These are phyloP conservation scores for Selene dorsalis DNA, from an alignment of 2,797 vertebrate genomes.

Conservation along the genomic window DNA sequence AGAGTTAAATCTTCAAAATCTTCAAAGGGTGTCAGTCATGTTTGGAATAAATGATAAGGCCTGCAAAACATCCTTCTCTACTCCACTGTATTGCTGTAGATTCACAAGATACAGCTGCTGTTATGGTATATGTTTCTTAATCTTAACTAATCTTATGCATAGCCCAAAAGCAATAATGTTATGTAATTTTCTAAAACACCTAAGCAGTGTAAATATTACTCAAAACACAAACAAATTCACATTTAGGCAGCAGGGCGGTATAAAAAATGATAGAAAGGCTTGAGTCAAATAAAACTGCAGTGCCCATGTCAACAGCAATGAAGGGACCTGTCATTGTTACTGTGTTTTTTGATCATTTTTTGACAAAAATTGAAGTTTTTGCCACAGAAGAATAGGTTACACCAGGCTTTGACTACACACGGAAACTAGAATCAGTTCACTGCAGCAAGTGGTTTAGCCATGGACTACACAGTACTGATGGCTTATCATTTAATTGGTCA, in stretches of 20 bases:
- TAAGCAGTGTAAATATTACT: background rate
- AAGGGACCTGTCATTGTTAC: background rate
- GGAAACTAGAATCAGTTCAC: background rate
- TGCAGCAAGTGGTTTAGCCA: background rate
- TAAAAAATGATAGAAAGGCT: background rate
- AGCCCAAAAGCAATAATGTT: background rate
- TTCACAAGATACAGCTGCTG: background rate
- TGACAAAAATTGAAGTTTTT: background rate
- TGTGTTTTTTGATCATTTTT: background rate
- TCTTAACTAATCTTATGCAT: background rate
- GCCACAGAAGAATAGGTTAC: background rate
- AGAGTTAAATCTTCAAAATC: constrained; percentile 19
- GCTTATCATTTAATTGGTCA: constrained; percentile 7
- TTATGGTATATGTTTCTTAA: background rate
- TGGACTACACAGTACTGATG: background rate
- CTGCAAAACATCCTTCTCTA: background rate
- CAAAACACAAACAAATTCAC: background rate
- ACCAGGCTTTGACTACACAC: background rate
- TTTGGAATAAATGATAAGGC: constrained; percentile 2
- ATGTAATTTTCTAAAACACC: background rate
- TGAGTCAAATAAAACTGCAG: background rate
- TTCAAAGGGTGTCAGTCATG: constrained; percentile 5
- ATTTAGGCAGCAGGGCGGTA: background rate
- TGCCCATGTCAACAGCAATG: background rate
- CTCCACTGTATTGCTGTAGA: background rate